phyloP scores from a whole-genome alignment of 2,797 vertebrate species.

The Microcaecilia unicolor region DNA sequence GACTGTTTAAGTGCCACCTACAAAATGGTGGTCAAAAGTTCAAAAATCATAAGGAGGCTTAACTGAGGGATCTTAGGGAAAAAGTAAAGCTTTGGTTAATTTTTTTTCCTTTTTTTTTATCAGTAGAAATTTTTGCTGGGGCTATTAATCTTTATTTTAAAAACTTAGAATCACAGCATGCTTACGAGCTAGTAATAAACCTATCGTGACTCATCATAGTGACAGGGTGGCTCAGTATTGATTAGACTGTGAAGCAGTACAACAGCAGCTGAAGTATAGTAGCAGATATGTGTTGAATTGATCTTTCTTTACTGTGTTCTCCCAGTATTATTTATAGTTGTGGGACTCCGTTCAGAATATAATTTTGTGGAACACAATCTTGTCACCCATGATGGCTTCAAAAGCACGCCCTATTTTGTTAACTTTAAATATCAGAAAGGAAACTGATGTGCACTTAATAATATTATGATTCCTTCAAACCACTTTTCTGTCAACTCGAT shows the following conservation, averaged over 20 bases:
- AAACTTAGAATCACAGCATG: constrained; percentile 34
- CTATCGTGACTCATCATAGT: constrained; percentile 47
- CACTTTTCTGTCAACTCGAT: constrained; percentile 46
- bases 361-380: constrained; percentile 19
- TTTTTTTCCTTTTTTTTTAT: too few species aligned
- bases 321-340: constrained; percentile 58
- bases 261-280: constrained; percentile 78
- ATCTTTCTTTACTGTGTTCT: constrained; percentile 60
- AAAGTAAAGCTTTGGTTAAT: too few species aligned
- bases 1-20: too few species aligned
- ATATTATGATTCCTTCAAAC: constrained; percentile 60
- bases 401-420: constrained; percentile 44
- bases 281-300: constrained; percentile 76
- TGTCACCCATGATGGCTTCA: constrained; percentile 24
- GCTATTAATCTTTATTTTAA: constrained; percentile 26
- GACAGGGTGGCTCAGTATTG: constrained; percentile 57
- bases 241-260: constrained; percentile 74
- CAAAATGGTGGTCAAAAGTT: too few species aligned
- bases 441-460: constrained; percentile 43
- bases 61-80: not conserved
- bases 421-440: constrained; percentile 58
- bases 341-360: constrained; percentile 27
- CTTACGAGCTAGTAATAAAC: constrained; percentile 45
- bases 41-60: too few species aligned
- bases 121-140: constrained; percentile 1